Conservation (phyloP, 92 coral and sea anemone genomes). For the Phenganax subtilis region DNA sequence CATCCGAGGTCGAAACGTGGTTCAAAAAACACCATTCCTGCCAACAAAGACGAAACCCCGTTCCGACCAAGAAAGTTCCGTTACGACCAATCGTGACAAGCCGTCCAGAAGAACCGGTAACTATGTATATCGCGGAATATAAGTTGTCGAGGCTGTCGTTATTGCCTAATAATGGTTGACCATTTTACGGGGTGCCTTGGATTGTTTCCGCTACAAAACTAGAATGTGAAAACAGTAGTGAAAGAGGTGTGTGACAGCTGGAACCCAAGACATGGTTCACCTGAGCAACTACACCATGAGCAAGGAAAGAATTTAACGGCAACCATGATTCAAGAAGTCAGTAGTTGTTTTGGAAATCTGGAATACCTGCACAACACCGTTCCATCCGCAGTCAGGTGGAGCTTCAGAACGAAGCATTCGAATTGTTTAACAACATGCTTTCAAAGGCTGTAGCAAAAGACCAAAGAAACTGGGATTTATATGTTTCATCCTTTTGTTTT, state of each 20-base stretch:
- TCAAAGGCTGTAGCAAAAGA: constrained; percentile 33
- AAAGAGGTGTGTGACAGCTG: neutral
- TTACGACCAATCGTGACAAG: constrained; percentile 28
- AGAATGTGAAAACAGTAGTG: neutral
- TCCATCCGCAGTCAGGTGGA: constrained; percentile 46
- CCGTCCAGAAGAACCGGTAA: constrained; percentile 13
- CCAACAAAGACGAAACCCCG: constrained; percentile 45
- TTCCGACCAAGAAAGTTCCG: constrained; percentile 32
- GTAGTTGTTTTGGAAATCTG: constrained; percentile 10
- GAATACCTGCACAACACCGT: constrained; percentile 25
- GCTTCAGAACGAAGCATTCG: constrained; percentile 37
- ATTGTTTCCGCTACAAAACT: constrained; percentile 4
- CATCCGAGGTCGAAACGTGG: constrained; percentile 34
- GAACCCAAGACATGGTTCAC: neutral
- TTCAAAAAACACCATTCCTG: constrained; percentile 38
- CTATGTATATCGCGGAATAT: constrained; percentile 13
- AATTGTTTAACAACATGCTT: constrained; percentile 40
- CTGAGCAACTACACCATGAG: no score
- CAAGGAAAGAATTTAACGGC: neutral
- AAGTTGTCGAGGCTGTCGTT: neutral
- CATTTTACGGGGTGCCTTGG: constrained; percentile 4
- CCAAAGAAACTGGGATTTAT: constrained; percentile 37
- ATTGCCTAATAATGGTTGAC: neutral
- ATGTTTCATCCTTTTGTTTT: neutral
- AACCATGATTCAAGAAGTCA: neutral